A percentile compares a stretch with the other conserved stretches of the same genome.
Evolutionary conservation across 2,113 vertebrate genomes (phyloP).

Genomic region (Sylvilagus bachmani): DNA sequence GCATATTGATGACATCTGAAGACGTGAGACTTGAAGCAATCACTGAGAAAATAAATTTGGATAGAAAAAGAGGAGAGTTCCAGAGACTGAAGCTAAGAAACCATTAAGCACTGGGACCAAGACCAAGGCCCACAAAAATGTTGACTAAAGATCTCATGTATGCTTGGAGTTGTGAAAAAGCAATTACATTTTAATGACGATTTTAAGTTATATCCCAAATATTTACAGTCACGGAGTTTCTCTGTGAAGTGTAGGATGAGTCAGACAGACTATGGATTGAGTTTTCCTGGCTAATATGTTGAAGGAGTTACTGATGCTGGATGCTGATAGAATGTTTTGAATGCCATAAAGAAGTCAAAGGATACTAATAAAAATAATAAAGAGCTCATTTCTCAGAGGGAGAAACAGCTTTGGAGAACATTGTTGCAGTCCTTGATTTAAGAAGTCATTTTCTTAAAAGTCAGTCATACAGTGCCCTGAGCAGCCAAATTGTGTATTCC

Average conservation of each 20-base stretch:
- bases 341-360: constrained; percentile 82
- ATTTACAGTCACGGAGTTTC: not conserved
- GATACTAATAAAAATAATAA: constrained; percentile 75
- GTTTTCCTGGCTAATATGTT: constrained; percentile 2
- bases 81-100: not conserved
- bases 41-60: not conserved
- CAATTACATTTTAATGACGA: constrained; percentile 8
- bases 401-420: constrained; percentile 67
- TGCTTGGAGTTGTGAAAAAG: constrained; percentile 1
- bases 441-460: constrained; percentile 69
- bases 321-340: constrained; percentile 79
- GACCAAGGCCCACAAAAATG: not conserved
- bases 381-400: constrained; percentile 68
- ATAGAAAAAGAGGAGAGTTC: not conserved
- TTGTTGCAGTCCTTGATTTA: constrained; percentile 68
- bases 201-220: constrained; percentile 30
- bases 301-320: constrained; percentile 70
- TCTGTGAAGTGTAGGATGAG: not conserved
- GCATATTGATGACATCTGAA: not conserved
- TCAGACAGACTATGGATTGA: not conserved
- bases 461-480: not conserved
- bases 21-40: not conserved
- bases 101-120: not conserved
- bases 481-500: not conserved
- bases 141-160: not conserved